A percentile compares a stretch with the other conserved stretches of the same genome.
Evolutionary conservation across 2,113 vertebrate species (phyloP).

Genomic region (Paramormyrops kingsleyae): DNA sequence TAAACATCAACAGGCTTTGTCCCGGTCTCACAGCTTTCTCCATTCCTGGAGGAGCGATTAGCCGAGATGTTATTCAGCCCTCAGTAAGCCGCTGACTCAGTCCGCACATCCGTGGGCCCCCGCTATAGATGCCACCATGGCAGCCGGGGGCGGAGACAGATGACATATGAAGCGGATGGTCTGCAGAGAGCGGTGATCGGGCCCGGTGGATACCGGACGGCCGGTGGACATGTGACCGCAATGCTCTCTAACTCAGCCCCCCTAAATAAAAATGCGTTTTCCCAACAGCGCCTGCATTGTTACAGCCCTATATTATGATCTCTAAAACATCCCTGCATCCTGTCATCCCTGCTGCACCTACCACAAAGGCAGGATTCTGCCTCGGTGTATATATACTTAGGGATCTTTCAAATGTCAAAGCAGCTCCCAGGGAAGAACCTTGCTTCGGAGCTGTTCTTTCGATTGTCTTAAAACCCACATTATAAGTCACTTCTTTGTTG

Average conservation of each 20-base stretch:
- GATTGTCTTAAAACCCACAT: neutral
- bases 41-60: neutral
- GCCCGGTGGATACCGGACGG: neutral
- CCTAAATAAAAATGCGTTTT: neutral
- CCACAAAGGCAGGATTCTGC: neutral
- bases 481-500: neutral
- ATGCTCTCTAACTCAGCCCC: neutral
- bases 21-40: neutral
- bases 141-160: neutral
- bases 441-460: neutral
- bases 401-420: constrained; percentile 1
- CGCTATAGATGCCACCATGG: neutral
- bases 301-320: neutral
- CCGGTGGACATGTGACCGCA: neutral
- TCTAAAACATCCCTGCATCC: constrained; percentile 1
- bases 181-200: neutral
- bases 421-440: neutral
- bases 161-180: neutral
- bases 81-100: neutral
- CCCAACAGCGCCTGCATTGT: neutral
- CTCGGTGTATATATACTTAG: neutral
- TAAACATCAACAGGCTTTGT: neutral
- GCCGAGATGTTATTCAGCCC: neutral
- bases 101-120: neutral
- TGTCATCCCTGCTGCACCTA: neutral